Evolutionary conservation across 2,113 vertebrate genomes (phyloP), one percentile per base, ranked within the genome.

Genomic region (Nothoprocta pentlandii): DNA sequence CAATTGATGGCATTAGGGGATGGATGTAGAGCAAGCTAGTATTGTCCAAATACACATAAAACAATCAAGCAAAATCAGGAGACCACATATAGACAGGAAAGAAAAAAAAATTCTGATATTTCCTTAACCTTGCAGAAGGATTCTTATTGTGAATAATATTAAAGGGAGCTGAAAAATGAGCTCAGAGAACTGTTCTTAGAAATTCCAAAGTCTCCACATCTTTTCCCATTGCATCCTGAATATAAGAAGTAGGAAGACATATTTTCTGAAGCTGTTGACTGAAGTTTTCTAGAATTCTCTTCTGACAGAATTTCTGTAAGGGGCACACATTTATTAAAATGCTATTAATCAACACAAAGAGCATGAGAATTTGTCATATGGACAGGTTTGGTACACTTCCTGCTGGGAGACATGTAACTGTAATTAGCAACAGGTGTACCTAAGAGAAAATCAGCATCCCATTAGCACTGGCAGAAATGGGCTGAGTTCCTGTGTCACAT

Each of bases 201-300:
- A 67, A 73, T 85, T 64, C 26, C 22, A 76, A 16, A 4, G 9
- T 66, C 49, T 82, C 47, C 12, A 34, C 34, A 91, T 67, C 41
- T 92, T 95, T 26, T 9, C 6, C 10, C 30, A 13, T 49, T 88
- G 85, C 64, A 59, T 74, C 12, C 59, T 44, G 36, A 23, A 80
- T 32, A 66, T 23, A 56, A 83, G n/a, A 82, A 90, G 30, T 20
- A 87, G 76, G 34, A 90, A 47, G 77, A 63, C 23, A 26, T 42
- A 49, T 51, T 12, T 42, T 87, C 36, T 75, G 42, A 63, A 81
- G 56, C 51, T 54, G 66, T 2, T 62, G 85, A 80, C 63, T 85
- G 41, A 92, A 12, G n/a, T 39, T 86, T 92, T 93, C 19, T 63
- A 39, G n/a, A 93, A 15, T 16, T 51, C 13, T 90, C 90, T 91